A percentile compares a stretch with the other conserved stretches of the same genome.
These are phyloP conservation scores for Trisateles emortualis DNA, from an alignment of 2,888 invertebrate species.

Conservation along the genomic window DNA sequence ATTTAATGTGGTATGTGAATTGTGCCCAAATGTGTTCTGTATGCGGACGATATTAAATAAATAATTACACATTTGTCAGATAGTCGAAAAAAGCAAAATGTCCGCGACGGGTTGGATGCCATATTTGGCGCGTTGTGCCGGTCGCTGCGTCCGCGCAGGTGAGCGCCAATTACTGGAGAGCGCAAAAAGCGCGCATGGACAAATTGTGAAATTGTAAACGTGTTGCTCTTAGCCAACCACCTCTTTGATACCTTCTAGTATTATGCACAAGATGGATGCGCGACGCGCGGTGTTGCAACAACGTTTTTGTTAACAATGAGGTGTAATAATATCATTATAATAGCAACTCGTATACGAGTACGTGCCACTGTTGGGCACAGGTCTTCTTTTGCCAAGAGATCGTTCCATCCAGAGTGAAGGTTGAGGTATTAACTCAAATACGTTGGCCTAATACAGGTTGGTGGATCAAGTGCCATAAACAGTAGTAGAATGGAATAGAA, in stretches of 20 bases:
- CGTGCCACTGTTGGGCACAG: no score
- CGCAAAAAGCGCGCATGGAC: constrained; percentile 81
- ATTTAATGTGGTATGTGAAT: constrained; percentile 75
- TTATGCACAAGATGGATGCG: constrained; percentile 44
- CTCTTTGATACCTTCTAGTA: constrained; percentile 44
- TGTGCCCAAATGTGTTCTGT: constrained; percentile 78
- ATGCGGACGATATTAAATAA: constrained; percentile 81
- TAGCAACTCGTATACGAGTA: no score
- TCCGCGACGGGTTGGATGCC: constrained; percentile 69
- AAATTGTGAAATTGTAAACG: constrained; percentile 85
- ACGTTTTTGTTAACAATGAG: not conserved
- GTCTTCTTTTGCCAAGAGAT: no score
- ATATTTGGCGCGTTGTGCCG: constrained; percentile 74
- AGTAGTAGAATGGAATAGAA: no score
- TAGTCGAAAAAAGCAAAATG: constrained; percentile 81
- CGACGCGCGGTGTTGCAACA: not conserved
- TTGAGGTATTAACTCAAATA: no score
- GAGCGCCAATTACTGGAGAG: constrained; percentile 79
- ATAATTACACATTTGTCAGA: constrained; percentile 87
- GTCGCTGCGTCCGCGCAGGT: constrained; percentile 71
- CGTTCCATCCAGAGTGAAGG: no score
- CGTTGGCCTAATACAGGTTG: no score
- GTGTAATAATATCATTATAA: no score
- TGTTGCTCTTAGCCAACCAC: constrained; percentile 52
- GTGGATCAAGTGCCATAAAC: no score